These are phyloP conservation scores for Oscheius myriophilus DNA, from an alignment of 2,888 invertebrate species.

Conservation along the genomic window DNA sequence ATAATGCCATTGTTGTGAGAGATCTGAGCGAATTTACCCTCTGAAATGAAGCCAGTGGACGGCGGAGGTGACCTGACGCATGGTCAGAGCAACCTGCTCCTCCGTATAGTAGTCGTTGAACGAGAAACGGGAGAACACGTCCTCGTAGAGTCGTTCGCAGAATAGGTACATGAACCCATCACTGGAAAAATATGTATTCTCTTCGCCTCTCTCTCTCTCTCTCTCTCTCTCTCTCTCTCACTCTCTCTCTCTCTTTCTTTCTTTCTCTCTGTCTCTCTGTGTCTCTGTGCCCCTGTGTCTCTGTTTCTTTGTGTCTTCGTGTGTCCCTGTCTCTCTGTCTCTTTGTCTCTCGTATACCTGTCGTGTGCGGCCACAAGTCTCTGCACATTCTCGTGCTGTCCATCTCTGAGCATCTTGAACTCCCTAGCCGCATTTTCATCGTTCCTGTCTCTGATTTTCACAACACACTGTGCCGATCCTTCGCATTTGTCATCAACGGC, in stretches of 20 bases:
- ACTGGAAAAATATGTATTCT: conserved; percentile 43
- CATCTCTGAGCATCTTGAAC: conserved; percentile 83
- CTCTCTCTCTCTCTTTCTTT: conserved; percentile 17
- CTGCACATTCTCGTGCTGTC: conserved; percentile 85
- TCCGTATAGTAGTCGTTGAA: conserved; percentile 91
- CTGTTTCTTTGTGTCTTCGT: conserved; percentile 1
- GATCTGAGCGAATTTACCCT: conserved; percentile 73
- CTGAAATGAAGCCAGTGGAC: conserved; percentile 94
- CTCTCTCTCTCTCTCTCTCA: conserved; percentile 69
- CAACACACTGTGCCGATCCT: conserved; percentile 79
- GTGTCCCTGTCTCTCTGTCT: neutral
- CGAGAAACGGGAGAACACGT: conserved; percentile 82
- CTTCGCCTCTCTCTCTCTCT: neutral
- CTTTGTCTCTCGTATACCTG: conserved; percentile 71
- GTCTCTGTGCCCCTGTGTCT: conserved; percentile 70
- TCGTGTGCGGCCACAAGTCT: conserved; percentile 74
- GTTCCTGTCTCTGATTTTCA: conserved; percentile 79
- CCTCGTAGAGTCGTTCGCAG: conserved; percentile 80
- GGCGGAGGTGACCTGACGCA: conserved; percentile 87
- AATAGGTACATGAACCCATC: conserved; percentile 71
- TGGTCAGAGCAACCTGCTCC: conserved; percentile 83
- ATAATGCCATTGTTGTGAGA: conserved; percentile 6
- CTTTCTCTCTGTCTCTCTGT: neutral
- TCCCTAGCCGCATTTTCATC: conserved; percentile 79
- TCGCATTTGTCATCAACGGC: conserved; percentile 81